A percentile compares a stretch with the other conserved stretches of the same genome.
Evolutionary conservation across 2,888 invertebrate genomes (phyloP).

Genomic region (Tuta absoluta): DNA sequence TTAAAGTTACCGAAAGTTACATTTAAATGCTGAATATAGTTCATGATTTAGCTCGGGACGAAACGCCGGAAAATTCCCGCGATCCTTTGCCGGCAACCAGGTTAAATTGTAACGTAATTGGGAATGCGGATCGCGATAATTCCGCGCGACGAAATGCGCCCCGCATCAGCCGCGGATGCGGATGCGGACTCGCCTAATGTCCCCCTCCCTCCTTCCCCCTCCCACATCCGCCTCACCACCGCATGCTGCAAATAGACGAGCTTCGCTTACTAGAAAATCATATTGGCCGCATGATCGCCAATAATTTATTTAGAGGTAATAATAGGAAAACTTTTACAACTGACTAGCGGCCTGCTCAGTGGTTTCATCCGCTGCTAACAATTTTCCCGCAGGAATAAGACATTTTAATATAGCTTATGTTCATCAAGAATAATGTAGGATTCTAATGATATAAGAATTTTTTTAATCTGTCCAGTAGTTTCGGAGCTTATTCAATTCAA

Average conservation of each 20-base stretch:
- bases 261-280: neutral
- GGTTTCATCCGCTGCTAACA: no score
- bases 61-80: constrained; percentile 15
- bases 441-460: no score
- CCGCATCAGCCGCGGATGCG: constrained; percentile 34
- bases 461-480: no score
- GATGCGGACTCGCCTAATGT: constrained; percentile 42
- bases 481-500: no score
- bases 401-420: no score
- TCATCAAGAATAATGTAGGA: no score
- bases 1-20: neutral
- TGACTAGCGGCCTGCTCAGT: no score
- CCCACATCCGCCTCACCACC: neutral
- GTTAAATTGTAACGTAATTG: constrained; percentile 46
- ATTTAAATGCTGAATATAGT: neutral
- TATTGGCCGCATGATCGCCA: neutral
- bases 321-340: no score
- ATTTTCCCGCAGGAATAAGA: no score
- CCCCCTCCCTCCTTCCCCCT: constrained; percentile 33
- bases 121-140: constrained; percentile 44
- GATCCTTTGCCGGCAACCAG: constrained; percentile 26
- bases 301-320: no score
- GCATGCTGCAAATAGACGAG: neutral
- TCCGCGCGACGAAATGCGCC: constrained; percentile 40
- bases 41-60: constrained; percentile 7